Base-by-base conservation (phyloP, 2,888 invertebrate genomes). In the Epistrophe grossulariae region DNA sequence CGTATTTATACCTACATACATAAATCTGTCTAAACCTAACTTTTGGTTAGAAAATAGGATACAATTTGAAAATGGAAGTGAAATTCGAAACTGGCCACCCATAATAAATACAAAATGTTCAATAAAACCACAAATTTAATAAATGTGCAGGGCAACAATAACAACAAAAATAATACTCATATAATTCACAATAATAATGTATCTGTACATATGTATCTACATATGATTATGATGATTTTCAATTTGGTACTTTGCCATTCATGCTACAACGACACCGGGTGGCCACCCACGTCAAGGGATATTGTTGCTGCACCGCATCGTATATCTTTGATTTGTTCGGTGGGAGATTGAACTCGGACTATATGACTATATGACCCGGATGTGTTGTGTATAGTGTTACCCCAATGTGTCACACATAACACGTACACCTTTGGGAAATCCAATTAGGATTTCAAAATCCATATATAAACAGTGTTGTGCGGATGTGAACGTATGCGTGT, bases 401-500 rank as follows among this genome's bases (percentile, higher is more conserved):
- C 55, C 40, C 43, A 71, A 74, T 50, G 70, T 74, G 45, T 79
- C 55, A 76, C 24, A 71, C 70, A 24, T 57, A 60, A 76, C 72
- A 80, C 68, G 62, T 74, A 52, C 64, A 71, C 82, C 82, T 82
- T 17, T 78, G 85, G 85, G 71, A 85, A 85, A 85, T 82, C 74
- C 81, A 85, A 85, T 85, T 85, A 85, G 85, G 74, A 79, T 85
- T 85, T 79, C 82, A 82, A 85, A 84, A 81, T 78, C 77, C 77
- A 85, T 78, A 78, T 79, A 74, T 57, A 85, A n/a, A n/a, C n/a
- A n/a, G n/a, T n/a, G 60, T 74, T 77, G n/a, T 80, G 84, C 68
- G 84, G 84, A 81, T 66, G 13, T 24, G 4, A 43, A 19, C 50
- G 52, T 45, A 28, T 50, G 59, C 50, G 62, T 35, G 59, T 72